phyloP scores from a whole-genome alignment of 2,113 vertebrate genomes.

The Pyxicephalus adspersus region DNA sequence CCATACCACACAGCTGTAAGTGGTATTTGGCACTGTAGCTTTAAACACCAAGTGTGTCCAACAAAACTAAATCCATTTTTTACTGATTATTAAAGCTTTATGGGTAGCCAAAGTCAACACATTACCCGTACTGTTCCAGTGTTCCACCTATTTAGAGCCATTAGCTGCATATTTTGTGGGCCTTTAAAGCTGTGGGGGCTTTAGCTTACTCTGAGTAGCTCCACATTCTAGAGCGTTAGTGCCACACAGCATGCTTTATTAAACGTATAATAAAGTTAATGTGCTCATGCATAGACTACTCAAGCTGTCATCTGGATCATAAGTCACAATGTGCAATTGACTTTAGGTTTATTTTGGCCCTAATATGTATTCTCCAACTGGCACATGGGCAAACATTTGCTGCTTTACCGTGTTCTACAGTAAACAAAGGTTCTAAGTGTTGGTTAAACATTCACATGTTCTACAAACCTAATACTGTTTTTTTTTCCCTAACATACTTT shows the following conservation, averaged over 20 bases:
- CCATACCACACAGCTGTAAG: conserved; percentile 45
- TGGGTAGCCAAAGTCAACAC: conserved; percentile 52
- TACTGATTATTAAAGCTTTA: conserved; percentile 45
- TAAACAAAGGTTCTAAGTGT: conserved; percentile 17
- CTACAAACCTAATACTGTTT: neutral
- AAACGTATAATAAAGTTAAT: conserved; percentile 49
- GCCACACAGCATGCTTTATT: conserved; percentile 53
- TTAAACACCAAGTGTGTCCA: conserved; percentile 56
- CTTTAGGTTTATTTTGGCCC: conserved; percentile 45
- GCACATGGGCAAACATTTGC: conserved; percentile 29
- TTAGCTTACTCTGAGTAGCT: conserved; percentile 40
- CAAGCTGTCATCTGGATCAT: conserved; percentile 39
- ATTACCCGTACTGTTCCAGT: conserved; percentile 53
- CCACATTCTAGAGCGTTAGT: conserved; percentile 23
- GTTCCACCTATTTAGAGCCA: conserved; percentile 50
- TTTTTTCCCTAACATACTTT: too few species aligned
- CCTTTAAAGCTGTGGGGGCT: conserved; percentile 47
- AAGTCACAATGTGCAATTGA: conserved; percentile 38
- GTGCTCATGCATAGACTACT: conserved; percentile 34
- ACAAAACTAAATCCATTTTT: conserved; percentile 49
- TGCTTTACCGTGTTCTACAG: conserved; percentile 17
- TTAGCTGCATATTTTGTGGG: conserved; percentile 51
- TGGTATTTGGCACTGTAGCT: conserved; percentile 36
- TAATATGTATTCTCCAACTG: conserved; percentile 11
- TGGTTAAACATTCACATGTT: neutral